Evolutionary conservation across 2,888 invertebrate species (phyloP).

Genomic region (Agriopis aurantiaria): DNA sequence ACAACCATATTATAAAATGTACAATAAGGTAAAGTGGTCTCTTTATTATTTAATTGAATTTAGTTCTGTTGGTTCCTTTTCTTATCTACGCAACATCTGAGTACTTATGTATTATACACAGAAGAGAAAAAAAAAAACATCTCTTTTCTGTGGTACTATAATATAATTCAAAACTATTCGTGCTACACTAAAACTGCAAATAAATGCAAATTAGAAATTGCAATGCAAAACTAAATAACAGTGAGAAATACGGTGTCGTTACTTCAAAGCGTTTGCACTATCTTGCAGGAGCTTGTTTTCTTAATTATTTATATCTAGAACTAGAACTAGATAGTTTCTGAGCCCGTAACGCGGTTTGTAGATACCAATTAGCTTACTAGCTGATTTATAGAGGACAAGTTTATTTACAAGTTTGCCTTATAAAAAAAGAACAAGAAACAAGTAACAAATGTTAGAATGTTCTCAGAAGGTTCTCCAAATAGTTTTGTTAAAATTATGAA

Average conservation of each 20-base stretch:
- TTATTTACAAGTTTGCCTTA: no score
- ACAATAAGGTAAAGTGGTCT: no score
- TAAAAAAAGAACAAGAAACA: no score
- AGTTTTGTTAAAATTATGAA: no score
- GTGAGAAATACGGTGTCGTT: neutral
- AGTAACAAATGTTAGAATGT: no score
- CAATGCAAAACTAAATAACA: constrained; percentile 18
- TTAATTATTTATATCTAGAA: constrained; percentile 10
- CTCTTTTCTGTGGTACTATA: no score
- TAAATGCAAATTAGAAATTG: constrained; percentile 16
- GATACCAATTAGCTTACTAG: neutral
- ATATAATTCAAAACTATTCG: constrained; percentile 10
- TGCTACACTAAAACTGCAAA: constrained; percentile 11
- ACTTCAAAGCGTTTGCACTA: neutral
- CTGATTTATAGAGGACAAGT: neutral
- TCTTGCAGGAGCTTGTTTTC: constrained; percentile 2
- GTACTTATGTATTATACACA: no score
- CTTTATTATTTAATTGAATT: no score
- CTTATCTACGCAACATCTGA: neutral
- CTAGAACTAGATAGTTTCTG: neutral
- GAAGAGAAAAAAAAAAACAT: no score
- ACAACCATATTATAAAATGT: no score
- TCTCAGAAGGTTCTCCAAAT: no score
- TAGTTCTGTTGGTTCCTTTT: no score
- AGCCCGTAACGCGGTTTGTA: neutral